phyloP scores from a whole-genome alignment of 2,888 invertebrate genomes.

The Strigamia crassipes region DNA sequence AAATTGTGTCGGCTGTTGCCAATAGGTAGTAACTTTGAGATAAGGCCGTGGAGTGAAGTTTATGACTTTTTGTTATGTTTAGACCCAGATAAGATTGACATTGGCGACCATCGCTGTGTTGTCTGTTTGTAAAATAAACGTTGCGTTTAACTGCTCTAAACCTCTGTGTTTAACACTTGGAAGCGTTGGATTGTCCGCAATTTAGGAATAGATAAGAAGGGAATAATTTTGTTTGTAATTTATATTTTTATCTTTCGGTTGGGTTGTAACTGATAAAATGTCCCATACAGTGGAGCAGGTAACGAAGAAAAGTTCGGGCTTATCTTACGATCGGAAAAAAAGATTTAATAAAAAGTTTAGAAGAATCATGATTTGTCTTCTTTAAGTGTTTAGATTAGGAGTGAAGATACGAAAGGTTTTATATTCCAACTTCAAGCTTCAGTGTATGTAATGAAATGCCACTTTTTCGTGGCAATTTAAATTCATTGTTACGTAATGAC shows the following conservation, averaged over 20 bases:
- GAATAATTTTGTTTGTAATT: constrained; percentile 29
- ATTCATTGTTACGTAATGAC: too few relatives aligned
- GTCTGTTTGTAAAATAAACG: constrained; percentile 14
- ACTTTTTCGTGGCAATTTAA: too few relatives aligned
- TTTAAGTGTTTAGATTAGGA: too few relatives aligned
- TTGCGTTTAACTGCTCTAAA: constrained; percentile 7
- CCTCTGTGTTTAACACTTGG: not conserved
- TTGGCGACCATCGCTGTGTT: not conserved
- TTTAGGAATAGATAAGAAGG: constrained; percentile 11
- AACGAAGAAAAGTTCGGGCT: not conserved
- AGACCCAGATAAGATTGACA: constrained; percentile 31
- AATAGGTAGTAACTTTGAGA: constrained; percentile 16
- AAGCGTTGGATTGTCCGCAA: not conserved
- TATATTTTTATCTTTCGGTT: constrained; percentile 15
- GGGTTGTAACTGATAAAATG: constrained; percentile 22
- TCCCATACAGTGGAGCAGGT: not conserved
- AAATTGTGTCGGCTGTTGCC: constrained; percentile 32
- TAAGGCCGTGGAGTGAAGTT: constrained; percentile 37
- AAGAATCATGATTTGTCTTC: too few relatives aligned
- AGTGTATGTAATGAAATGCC: too few relatives aligned
- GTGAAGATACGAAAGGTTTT: too few relatives aligned
- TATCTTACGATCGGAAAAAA: not conserved
- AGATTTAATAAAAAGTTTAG: too few relatives aligned
- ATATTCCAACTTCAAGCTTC: too few relatives aligned
- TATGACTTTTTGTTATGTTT: constrained; percentile 38